phyloP scores from a whole-genome alignment of 2,888 invertebrate genomes.

The Gisinianus flammeolus region DNA sequence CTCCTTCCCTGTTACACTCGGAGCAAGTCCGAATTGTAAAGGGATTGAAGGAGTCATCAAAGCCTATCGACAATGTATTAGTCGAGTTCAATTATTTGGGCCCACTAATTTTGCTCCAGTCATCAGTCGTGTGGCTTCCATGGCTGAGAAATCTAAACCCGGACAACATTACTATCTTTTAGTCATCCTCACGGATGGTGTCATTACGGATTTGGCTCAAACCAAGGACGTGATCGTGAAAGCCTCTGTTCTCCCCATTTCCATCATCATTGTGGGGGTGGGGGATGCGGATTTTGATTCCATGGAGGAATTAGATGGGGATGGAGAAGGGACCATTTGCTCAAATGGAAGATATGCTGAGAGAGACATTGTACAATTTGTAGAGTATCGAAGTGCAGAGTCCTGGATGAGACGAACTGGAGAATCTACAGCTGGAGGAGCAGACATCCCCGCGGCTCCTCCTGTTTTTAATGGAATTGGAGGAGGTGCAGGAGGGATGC shows the following conservation, averaged over 20 bases:
- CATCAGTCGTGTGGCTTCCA: constrained; percentile 63
- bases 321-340: constrained; percentile 59
- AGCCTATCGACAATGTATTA: constrained; percentile 61
- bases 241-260: constrained; percentile 67
- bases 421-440: constrained; percentile 39
- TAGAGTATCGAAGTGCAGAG: constrained; percentile 62
- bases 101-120: constrained; percentile 68
- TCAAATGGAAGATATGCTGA: constrained; percentile 62
- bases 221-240: constrained; percentile 64
- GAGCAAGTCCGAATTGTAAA: constrained; percentile 63
- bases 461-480: not conserved
- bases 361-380: constrained; percentile 66
- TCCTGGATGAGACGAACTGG: constrained; percentile 57
- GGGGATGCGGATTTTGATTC: constrained; percentile 65
- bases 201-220: constrained; percentile 67
- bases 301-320: constrained; percentile 67
- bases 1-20: constrained; percentile 62
- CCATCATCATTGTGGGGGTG: constrained; percentile 69
- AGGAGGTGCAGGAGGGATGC: not conserved
- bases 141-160: constrained; percentile 61
- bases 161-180: constrained; percentile 65
- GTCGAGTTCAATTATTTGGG: constrained; percentile 64
- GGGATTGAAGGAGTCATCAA: constrained; percentile 64
- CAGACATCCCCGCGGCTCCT: not conserved
- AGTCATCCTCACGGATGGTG: constrained; percentile 67